phyloP scores from a whole-genome alignment of 23 tunicate genomes.

The Botrylloides violaceus region DNA sequence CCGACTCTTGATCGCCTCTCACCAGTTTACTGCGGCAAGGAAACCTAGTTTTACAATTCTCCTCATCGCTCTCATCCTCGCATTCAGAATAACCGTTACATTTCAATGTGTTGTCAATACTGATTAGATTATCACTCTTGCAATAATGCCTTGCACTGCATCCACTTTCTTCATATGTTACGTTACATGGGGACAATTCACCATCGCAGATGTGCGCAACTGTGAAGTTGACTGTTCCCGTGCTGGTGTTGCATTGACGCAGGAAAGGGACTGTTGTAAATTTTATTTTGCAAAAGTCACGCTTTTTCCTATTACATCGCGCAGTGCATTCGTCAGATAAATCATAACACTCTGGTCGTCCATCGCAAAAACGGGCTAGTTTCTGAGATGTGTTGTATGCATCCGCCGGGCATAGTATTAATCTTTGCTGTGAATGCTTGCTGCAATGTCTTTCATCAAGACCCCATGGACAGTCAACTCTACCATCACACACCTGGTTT shows the following conservation, averaged over 20 bases:
- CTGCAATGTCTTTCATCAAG: constrained; percentile 51
- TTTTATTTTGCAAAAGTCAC: constrained; percentile 2
- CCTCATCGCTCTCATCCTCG: constrained; percentile 44
- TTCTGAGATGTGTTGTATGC: constrained; percentile 28
- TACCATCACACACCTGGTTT: constrained; percentile 40
- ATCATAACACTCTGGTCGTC: constrained; percentile 51
- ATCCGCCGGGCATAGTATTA: constrained; percentile 55
- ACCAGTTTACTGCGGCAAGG: constrained; percentile 7
- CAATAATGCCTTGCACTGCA: constrained; percentile 49
- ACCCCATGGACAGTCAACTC: constrained; percentile 22
- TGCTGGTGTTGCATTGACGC: neutral
- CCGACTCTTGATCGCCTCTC: constrained; percentile 16
- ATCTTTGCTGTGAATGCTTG: neutral
- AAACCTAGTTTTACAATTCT: constrained; percentile 6
- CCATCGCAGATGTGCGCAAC: constrained; percentile 43
- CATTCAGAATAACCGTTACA: constrained; percentile 48
- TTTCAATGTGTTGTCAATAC: constrained; percentile 37
- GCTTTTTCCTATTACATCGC: neutral
- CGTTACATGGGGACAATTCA: constrained; percentile 20
- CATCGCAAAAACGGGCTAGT: constrained; percentile 44
- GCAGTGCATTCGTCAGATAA: constrained; percentile 45
- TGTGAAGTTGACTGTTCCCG: constrained; percentile 8
- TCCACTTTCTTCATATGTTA: constrained; percentile 29
- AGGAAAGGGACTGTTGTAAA: neutral
- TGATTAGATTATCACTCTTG: constrained; percentile 11